These are phyloP conservation scores for Drosophila micromelanica DNA, from an alignment of 1,140 invertebrate genomes.

Conservation along the genomic window DNA sequence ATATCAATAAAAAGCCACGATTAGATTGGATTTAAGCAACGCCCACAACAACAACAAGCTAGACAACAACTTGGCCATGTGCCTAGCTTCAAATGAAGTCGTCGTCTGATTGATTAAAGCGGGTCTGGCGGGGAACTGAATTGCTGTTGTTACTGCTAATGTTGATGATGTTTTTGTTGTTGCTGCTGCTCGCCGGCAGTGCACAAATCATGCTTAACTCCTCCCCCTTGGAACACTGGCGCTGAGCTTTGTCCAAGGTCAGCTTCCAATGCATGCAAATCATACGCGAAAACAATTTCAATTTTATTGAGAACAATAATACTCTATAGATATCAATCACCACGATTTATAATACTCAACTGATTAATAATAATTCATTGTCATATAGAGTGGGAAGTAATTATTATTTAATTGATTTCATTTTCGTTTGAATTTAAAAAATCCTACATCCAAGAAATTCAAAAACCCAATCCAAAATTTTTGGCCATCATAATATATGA, in stretches of 20 bases:
- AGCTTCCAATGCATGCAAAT: conserved; percentile 52
- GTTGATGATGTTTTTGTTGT: not conserved
- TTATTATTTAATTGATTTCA: not conserved
- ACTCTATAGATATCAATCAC: conserved; percentile 6
- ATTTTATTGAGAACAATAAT: conserved; percentile 30
- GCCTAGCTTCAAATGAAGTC: conserved; percentile 53
- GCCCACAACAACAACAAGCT: conserved; percentile 37
- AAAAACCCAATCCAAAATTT: too few species aligned
- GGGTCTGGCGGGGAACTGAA: conserved; percentile 5
- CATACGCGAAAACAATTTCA: conserved; percentile 18
- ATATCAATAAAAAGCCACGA: conserved; percentile 67
- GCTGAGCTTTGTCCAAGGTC: conserved; percentile 32
- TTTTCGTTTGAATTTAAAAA: not conserved
- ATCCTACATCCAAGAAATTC: too few species aligned
- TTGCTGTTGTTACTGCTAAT: not conserved
- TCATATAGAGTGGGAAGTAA: not conserved
- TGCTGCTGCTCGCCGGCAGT: conserved; percentile 14
- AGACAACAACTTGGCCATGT: conserved; percentile 47
- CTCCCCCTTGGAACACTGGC: conserved; percentile 31
- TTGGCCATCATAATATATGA: too few species aligned
- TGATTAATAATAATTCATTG: conserved; percentile 11
- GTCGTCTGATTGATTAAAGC: conserved; percentile 13
- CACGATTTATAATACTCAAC: not conserved
- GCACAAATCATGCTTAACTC: conserved; percentile 62
- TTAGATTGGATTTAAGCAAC: conserved; percentile 61